Percentiles rank a stretch among this genome's conserved stretches.
These are phyloP conservation scores for Agonum fuliginosum DNA, from an alignment of 2,888 invertebrate species.

Conservation along the genomic window DNA sequence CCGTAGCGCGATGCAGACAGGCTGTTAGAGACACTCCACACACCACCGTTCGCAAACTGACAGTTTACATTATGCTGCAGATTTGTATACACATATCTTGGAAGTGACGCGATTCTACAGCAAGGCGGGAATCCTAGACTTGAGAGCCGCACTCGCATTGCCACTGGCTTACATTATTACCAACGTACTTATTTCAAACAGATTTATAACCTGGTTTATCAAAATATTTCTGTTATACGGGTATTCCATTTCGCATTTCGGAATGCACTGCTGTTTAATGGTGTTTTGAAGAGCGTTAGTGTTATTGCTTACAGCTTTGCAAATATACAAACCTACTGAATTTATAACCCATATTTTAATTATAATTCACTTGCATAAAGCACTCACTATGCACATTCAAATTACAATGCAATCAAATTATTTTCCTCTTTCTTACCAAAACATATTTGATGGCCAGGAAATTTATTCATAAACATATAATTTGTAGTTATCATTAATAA, in stretches of 20 bases:
- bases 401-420: background rate
- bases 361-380: constrained; percentile 2
- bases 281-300: constrained; percentile 36
- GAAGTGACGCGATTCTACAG: constrained; percentile 41
- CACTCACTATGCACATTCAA: background rate
- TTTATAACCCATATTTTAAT: constrained; percentile 33
- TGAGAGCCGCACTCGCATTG: background rate
- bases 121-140: constrained; percentile 9
- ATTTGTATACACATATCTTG: constrained; percentile 56
- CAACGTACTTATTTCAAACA: constrained; percentile 27
- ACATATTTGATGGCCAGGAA: background rate
- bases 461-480: no score
- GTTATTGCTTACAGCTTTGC: constrained; percentile 37
- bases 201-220: constrained; percentile 45
- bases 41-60: constrained; percentile 45
- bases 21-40: constrained; percentile 54
- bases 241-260: constrained; percentile 43
- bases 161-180: constrained; percentile 38
- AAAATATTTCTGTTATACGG: constrained; percentile 42
- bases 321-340: constrained; percentile 20
- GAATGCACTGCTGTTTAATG: constrained; percentile 44
- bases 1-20: constrained; percentile 47
- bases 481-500: no score
- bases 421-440: background rate
- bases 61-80: constrained; percentile 55